Percentiles rank a stretch among this genome's conserved stretches.
phyloP scores from a whole-genome alignment of 2,113 vertebrate genomes.

The Cheilinus undulatus region DNA sequence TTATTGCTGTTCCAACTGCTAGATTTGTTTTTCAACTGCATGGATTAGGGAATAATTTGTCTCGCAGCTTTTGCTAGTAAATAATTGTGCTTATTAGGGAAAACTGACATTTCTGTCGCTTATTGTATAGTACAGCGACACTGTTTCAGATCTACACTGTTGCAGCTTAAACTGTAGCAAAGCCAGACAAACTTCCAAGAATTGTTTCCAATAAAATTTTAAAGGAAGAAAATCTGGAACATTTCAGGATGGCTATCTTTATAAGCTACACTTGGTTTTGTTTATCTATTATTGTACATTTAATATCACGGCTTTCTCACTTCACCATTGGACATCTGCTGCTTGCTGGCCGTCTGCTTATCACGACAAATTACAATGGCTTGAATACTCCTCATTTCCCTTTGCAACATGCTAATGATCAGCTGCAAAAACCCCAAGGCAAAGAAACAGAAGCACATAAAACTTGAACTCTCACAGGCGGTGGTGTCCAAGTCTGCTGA shows the following conservation, averaged over 20 bases:
- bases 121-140: conserved; percentile 3
- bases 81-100: conserved; percentile 16
- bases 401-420: conserved; percentile 31
- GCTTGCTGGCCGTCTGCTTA: neutral
- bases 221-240: conserved; percentile 22
- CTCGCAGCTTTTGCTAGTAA: conserved; percentile 1
- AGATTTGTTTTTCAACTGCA: conserved; percentile 14
- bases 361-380: conserved; percentile 21
- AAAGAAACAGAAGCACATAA: conserved; percentile 53
- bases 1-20: conserved; percentile 44
- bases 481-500: conserved; percentile 27
- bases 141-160: neutral
- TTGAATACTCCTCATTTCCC: conserved; percentile 4
- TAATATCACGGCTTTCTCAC: neutral
- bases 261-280: conserved; percentile 14
- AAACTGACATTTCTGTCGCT: conserved; percentile 15
- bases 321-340: conserved; percentile 28
- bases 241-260: conserved; percentile 7
- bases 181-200: neutral
- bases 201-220: conserved; percentile 21
- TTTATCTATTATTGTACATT: conserved; percentile 9
- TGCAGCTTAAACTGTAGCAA: conserved; percentile 1
- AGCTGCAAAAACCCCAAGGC: conserved; percentile 16
- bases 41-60: conserved; percentile 15
- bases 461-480: conserved; percentile 27